phyloP scores from a whole-genome alignment of 2,888 invertebrate genomes.

The Parnassius mnemosyne region DNA sequence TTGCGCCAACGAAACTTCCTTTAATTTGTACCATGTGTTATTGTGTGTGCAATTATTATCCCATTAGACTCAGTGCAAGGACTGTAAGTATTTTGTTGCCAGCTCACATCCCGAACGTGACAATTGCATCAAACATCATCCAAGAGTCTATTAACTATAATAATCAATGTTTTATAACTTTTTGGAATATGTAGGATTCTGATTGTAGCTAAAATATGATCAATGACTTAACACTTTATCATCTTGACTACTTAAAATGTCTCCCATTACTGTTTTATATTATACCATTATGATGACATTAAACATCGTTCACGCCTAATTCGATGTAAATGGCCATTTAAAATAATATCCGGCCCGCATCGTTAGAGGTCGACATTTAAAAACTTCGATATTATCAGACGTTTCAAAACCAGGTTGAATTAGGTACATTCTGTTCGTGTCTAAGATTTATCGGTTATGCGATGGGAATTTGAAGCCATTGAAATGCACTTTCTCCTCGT shows the following conservation, averaged over 20 bases:
- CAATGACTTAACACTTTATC: too few species aligned
- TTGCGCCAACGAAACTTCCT: too few species aligned
- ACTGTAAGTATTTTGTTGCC: too few species aligned
- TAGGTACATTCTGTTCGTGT: conserved; percentile 3
- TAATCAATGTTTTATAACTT: too few species aligned
- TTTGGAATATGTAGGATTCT: too few species aligned
- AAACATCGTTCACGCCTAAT: conserved; percentile 10
- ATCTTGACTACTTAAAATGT: neutral
- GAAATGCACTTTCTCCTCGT: conserved; percentile 17
- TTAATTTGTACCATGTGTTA: too few species aligned
- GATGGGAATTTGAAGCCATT: conserved; percentile 11
- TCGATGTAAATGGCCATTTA: conserved; percentile 14
- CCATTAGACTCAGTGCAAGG: too few species aligned
- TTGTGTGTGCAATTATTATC: too few species aligned
- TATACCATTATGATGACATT: conserved; percentile 1
- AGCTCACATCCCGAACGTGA: too few species aligned
- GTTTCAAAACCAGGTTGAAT: conserved; percentile 1
- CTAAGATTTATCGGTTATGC: conserved; percentile 7
- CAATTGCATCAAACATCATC: too few species aligned
- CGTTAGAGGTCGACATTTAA: conserved; percentile 15
- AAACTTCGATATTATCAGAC: conserved; percentile 2
- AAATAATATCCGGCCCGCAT: conserved; percentile 14
- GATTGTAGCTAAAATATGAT: too few species aligned
- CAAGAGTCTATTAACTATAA: too few species aligned
- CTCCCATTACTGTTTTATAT: neutral